Evolutionary conservation across 2,888 invertebrate species (phyloP), one percentile per base, ranked within the genome.

Genomic region (Epicampocera succincta): DNA sequence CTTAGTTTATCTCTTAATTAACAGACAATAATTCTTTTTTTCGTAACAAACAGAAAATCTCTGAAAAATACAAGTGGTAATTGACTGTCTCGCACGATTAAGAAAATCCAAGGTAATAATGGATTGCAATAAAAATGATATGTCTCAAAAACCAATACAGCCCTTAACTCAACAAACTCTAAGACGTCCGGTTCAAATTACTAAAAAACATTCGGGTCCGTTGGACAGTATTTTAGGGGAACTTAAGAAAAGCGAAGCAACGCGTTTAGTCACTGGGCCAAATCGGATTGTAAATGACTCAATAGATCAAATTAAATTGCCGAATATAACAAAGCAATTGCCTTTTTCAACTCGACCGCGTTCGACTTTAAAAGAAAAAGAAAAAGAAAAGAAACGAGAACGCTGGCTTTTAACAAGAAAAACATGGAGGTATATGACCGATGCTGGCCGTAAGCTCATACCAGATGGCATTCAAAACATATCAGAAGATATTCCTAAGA

Each of bases 341-440:
- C 61, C 71, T 11, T 33, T 52, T 33, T 61, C 60, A 12, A 61
- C 15, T 0, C 74, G 44, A 3, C 84, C 46, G 1, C 80, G 50
- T 21, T 61, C 48, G 17, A 76, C 48, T 21, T 50, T 54, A 48
- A 85, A 80, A 79, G 75, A 76, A 38, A 76, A 80, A 79, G 75
- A 76, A 38, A 76, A 75, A 44, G 84, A 73, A 29, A 84, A 82
- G 44, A 83, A 83, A 56, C 84, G 86, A 0, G 97, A 97, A 91
- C 93, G 97, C 90, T 97, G 97, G 97, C 92, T 97, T 80, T 92
- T 97, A 78, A 97, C 97, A 54, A 92, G 97, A 79, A 97, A 97
- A 91, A 97, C 97, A 60, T 97, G 97, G 97, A 93, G 96, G 86
- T 97, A 97, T 91, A 97, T 97, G 97, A 94, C 96, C n/a, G 97